Base-by-base conservation (phyloP, 1,140 invertebrate species). In the Lordiphosa stackelbergi region DNA sequence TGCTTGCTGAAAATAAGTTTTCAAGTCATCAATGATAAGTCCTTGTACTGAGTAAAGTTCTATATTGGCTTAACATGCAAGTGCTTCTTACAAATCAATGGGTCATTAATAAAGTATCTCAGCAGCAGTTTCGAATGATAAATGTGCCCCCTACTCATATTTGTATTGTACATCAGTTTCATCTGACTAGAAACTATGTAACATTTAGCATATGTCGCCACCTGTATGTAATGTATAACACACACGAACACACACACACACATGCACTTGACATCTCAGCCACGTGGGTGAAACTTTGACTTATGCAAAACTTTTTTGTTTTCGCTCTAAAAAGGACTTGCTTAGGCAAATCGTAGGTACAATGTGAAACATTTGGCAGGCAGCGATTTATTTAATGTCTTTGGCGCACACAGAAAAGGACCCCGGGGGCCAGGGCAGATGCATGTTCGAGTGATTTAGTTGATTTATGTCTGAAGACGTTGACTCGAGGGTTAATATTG, bases 381-480 rank as follows among this genome's bases (percentile, higher is more conserved):
- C 77, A 46, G 72, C 77, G 77, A 83, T 83, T 83, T 83, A 83
- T 83, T 83, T 83, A 83, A 83, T 83, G 77, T 83, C 77, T 83
- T 69, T 75, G 66, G 61, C 66, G 45, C 38, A 36, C 35, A 42
- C 38, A 43, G 13, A 24, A 24, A 46, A 46, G 43, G 31, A 37
- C 52, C 16, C 28, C 24, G 28, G 28, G 28, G 28, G 40, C 38
- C 52, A 53, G 34, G 43, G 53, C 77, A 83, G 69, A 63, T 83
- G 77, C 77, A 83, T 75, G 77, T 83, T 77, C 58, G 48, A 83
- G 77, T 83, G 77, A 83, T 83, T 83, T 83, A 83, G 59, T 73
- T 83, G 77, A 83, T 83, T 83, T 83, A 83, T 83, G 78, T 77
- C 72, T 63, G 52, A 83, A 83, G 77, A 77, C 64, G 74, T 57